phyloP scores from a whole-genome alignment of 2,888 invertebrate species.

The Epirrhoe alternata region DNA sequence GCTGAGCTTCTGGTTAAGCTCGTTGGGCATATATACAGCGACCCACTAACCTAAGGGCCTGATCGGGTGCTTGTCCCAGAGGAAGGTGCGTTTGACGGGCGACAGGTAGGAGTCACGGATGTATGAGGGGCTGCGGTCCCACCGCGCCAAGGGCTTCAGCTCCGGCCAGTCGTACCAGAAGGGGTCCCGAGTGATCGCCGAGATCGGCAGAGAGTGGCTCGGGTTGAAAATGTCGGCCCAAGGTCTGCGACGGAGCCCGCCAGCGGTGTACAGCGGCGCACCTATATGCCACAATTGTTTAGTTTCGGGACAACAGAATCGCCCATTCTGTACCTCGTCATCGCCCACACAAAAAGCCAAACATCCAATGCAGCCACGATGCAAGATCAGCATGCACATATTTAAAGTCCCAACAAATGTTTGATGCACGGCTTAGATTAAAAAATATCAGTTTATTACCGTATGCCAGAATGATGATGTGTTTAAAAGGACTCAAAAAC shows the following conservation, averaged over 20 bases:
- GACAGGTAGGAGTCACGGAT: conserved; percentile 95
- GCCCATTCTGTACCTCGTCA: conserved; percentile 69
- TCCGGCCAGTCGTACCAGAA: conserved; percentile 95
- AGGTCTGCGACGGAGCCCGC: conserved; percentile 85
- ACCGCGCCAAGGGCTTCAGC: conserved; percentile 90
- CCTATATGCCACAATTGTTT: conserved; percentile 81
- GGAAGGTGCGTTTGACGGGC: conserved; percentile 95
- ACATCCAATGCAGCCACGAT: conserved; percentile 45
- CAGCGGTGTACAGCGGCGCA: conserved; percentile 89
- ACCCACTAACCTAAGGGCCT: conserved; percentile 94
- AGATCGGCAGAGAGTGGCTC: conserved; percentile 90
- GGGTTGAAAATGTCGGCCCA: conserved; percentile 92
- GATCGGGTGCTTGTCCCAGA: conserved; percentile 96
- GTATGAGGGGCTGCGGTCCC: conserved; percentile 90
- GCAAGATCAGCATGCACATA: conserved; percentile 14
- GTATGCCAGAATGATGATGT: neutral
- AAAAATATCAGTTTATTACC: neutral
- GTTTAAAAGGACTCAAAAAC: conserved; percentile 17
- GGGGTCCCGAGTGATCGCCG: conserved; percentile 93
- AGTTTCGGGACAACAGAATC: conserved; percentile 70
- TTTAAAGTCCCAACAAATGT: conserved; percentile 30
- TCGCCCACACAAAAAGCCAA: conserved; percentile 65
- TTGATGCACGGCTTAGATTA: neutral
- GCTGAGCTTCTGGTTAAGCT: conserved; percentile 60
- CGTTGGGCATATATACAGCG: conserved; percentile 70